Evolutionary conservation across 2,797 vertebrate species (phyloP).

Genomic region (Catamblyrhynchus diadema): DNA sequence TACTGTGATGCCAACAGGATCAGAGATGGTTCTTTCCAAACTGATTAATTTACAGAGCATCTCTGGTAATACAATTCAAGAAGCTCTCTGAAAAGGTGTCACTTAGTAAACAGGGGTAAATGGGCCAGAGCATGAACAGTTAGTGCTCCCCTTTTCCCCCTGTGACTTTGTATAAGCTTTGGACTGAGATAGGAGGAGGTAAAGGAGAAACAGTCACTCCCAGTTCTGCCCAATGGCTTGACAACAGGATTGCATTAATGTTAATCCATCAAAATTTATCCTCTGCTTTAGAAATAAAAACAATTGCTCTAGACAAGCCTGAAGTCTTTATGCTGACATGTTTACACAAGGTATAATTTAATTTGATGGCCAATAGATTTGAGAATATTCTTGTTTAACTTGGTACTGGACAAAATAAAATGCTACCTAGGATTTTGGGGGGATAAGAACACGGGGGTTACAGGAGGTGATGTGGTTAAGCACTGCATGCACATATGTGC

Average conservation of each 20-base stretch:
- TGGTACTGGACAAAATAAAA: neutral
- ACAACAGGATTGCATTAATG: neutral
- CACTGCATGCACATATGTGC: neutral
- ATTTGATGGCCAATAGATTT: neutral
- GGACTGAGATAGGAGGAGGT: neutral
- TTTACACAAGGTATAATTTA: neutral
- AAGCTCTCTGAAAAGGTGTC: neutral
- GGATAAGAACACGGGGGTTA: neutral
- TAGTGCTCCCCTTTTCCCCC: neutral
- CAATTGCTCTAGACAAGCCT: neutral
- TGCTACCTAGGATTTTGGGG: neutral
- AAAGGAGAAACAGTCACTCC: neutral
- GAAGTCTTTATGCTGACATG: neutral
- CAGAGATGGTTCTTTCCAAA: neutral
- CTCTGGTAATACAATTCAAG: neutral
- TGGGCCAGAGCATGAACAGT: neutral
- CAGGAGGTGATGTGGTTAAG: neutral
- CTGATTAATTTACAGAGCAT: neutral
- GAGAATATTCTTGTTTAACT: neutral
- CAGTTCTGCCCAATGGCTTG: neutral
- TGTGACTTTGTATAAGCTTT: neutral
- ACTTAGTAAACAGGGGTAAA: neutral
- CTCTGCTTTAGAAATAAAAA: neutral
- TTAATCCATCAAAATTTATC: slow-evolving; percentile 12
- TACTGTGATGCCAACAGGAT: neutral